Evolutionary conservation across 1,140 invertebrate species (phyloP).

Genomic region (Bombus balteatus): DNA sequence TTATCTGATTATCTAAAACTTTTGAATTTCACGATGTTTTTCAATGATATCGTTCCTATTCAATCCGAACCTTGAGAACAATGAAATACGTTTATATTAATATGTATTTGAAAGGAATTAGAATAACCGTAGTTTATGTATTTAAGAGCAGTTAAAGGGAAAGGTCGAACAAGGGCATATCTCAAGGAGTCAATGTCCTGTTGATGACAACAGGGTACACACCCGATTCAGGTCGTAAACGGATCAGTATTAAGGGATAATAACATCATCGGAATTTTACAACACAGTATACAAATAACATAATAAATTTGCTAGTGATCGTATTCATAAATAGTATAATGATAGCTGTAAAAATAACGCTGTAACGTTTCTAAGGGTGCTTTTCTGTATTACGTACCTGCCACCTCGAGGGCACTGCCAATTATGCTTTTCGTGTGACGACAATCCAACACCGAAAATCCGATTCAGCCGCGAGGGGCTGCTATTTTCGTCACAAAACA

Average conservation of each 20-base stretch:
- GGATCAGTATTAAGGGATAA: conserved; percentile 6
- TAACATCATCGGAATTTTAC: conserved; percentile 1
- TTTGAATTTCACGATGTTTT: neutral
- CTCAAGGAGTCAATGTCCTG: conserved; percentile 66
- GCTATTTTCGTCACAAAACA: conserved; percentile 74
- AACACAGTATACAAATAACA: neutral
- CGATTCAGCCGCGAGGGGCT: conserved; percentile 67
- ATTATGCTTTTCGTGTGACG: conserved; percentile 54
- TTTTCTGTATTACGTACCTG: conserved; percentile 58
- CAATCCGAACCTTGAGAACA: neutral
- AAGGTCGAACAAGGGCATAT: conserved; percentile 44
- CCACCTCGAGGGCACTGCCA: conserved; percentile 51
- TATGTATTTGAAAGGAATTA: neutral
- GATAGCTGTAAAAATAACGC: too few relatives aligned
- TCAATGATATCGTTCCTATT: neutral
- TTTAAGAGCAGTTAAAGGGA: neutral
- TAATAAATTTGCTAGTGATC: neutral
- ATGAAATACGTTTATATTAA: neutral
- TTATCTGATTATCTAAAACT: conserved; percentile 14
- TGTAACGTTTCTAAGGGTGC: neutral
- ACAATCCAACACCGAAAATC: conserved; percentile 45
- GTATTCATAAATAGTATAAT: too few relatives aligned
- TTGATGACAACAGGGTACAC: conserved; percentile 67
- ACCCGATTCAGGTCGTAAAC: conserved; percentile 53
- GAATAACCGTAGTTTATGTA: neutral